These are phyloP conservation scores for Felis chaus DNA, from an alignment of 2,113 vertebrate species.

Conservation along the genomic window DNA sequence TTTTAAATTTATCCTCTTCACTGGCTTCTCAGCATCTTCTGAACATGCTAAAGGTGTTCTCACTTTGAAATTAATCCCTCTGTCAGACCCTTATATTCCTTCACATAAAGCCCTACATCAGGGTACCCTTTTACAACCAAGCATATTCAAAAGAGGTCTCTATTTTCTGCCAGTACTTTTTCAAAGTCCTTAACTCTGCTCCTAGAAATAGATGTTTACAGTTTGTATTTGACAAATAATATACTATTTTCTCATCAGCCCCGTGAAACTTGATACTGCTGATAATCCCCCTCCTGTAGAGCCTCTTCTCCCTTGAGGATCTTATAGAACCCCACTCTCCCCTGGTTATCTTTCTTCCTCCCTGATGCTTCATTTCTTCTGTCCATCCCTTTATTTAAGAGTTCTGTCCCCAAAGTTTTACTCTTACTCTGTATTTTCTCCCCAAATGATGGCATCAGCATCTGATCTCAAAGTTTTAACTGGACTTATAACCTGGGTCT, in stretches of 20 bases:
- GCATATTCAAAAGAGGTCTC: background rate
- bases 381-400: background rate
- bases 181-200: background rate
- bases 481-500: background rate
- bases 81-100: background rate
- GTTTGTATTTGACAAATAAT: background rate
- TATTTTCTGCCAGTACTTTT: background rate
- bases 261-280: background rate
- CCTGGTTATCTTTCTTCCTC: background rate
- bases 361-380: background rate
- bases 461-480: background rate
- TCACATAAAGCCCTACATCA: background rate
- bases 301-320: background rate
- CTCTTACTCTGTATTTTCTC: background rate
- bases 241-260: background rate
- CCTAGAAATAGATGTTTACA: background rate
- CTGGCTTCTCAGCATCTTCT: slow-evolving; percentile 21
- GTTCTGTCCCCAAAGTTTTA: background rate
- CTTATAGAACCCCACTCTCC: background rate
- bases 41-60: slow-evolving; percentile 23
- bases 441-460: background rate
- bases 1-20: slow-evolving; percentile 54
- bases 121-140: background rate
- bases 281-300: background rate
- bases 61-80: slow-evolving; percentile 19